Conservation (phyloP, 2,113 vertebrate genomes). For the Cettia cetti region DNA sequence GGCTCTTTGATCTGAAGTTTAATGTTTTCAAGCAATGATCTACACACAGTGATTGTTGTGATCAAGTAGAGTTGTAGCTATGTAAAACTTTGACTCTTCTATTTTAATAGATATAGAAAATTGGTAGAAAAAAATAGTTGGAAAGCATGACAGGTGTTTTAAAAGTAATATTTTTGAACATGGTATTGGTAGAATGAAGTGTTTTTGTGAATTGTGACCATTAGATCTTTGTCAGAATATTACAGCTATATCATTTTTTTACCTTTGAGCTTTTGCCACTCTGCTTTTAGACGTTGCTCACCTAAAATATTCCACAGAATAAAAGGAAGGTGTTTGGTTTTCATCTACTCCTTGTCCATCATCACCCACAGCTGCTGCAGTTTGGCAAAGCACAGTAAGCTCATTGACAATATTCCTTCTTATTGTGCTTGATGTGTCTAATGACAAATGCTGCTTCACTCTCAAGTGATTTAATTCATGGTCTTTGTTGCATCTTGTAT, state of each 20-base stretch:
- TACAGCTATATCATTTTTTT: not conserved
- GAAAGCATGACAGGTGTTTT: not conserved
- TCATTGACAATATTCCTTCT: not conserved
- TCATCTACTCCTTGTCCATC: not conserved
- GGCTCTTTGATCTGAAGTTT: not conserved
- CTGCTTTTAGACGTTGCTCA: not conserved
- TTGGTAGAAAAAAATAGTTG: not conserved
- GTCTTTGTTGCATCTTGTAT: not conserved
- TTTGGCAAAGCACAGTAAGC: not conserved
- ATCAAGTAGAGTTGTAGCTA: not conserved
- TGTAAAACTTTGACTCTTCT: not conserved
- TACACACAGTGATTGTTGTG: not conserved
- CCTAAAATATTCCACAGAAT: not conserved
- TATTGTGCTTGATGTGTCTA: not conserved
- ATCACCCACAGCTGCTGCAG: not conserved
- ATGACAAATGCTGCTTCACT: conserved; percentile 3
- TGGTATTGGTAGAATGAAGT: not conserved
- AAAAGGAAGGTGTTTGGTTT: not conserved
- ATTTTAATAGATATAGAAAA: not conserved
- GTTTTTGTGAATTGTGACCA: not conserved
- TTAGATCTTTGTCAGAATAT: not conserved
- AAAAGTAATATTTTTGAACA: not conserved
- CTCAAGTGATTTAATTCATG: not conserved
- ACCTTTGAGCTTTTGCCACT: not conserved
- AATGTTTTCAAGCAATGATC: not conserved